A percentile compares a stretch with the other conserved stretches of the same genome.
Evolutionary conservation across 2,888 invertebrate genomes (phyloP).

Genomic region (Atethmia centrago): DNA sequence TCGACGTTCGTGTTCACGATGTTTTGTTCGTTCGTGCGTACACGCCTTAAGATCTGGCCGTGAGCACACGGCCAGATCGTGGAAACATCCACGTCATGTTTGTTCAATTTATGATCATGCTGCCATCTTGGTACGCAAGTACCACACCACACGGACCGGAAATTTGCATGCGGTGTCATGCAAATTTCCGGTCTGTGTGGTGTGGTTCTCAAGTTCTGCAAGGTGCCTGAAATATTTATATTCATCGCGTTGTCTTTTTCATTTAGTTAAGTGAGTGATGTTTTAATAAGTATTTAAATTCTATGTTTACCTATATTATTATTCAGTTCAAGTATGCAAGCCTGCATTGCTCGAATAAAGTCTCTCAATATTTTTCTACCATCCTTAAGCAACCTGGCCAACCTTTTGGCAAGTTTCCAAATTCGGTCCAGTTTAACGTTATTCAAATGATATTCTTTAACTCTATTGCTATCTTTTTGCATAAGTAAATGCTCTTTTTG

Average conservation of each 20-base stretch:
- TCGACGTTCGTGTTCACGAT: too few relatives aligned
- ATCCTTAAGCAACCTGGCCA: constrained; percentile 37
- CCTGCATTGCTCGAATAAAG: constrained; percentile 1
- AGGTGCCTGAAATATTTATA: too few relatives aligned
- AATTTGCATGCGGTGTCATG: too few relatives aligned
- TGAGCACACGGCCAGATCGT: too few relatives aligned
- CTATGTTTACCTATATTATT: background rate
- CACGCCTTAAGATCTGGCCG: too few relatives aligned
- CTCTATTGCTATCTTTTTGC: constrained; percentile 16
- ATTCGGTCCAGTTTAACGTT: constrained; percentile 45
- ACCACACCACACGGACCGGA: too few relatives aligned
- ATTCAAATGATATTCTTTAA: constrained; percentile 45
- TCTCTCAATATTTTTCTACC: constrained; percentile 24
- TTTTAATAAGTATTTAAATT: background rate
- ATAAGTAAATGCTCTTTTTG: constrained; percentile 24
- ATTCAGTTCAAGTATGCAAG: constrained; percentile 2
- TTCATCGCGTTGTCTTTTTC: background rate
- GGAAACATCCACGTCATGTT: background rate
- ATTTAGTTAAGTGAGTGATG: background rate
- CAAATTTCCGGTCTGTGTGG: background rate
- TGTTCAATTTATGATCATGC: background rate
- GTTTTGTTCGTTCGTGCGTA: too few relatives aligned
- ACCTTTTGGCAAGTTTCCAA: constrained; percentile 49
- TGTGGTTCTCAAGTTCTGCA: too few relatives aligned
- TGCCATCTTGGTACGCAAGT: background rate